Evolutionary conservation across 2,113 vertebrate genomes (phyloP).

Genomic region (Oplegnathus fasciatus): DNA sequence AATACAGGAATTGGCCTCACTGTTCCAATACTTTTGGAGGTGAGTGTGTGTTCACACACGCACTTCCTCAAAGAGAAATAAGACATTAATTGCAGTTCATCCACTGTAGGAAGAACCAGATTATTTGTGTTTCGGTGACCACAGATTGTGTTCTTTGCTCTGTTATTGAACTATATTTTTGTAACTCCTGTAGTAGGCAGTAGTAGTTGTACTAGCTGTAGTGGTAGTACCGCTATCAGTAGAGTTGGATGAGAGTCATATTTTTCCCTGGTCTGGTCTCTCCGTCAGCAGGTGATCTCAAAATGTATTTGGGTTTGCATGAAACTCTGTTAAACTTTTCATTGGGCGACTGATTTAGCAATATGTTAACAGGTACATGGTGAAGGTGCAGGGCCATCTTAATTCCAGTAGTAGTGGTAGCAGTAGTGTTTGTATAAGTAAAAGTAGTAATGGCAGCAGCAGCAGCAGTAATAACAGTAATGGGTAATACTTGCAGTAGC

Average conservation of each 20-base stretch:
- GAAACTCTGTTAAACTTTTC: background rate
- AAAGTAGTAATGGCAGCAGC: background rate
- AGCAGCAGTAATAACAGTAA: background rate
- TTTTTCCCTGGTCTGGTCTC: too few species aligned
- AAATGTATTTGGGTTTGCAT: background rate
- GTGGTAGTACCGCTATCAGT: too few species aligned
- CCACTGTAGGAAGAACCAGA: background rate
- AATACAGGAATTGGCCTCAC: too few species aligned
- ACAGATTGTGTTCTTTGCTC: background rate
- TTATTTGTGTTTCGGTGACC: background rate
- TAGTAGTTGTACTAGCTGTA: too few species aligned
- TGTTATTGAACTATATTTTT: too few species aligned
- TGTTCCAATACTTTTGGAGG: too few species aligned
- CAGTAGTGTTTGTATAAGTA: background rate
- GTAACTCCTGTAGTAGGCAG: too few species aligned
- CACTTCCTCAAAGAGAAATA: background rate
- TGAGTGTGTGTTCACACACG: background rate
- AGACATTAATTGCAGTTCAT: background rate
- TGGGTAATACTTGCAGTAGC: background rate
- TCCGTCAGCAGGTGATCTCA: too few species aligned
- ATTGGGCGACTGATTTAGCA: background rate
- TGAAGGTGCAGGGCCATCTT: too few species aligned
- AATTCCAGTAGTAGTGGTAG: background rate
- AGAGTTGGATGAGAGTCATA: too few species aligned
- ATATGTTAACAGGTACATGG: background rate